Conservation (phyloP, 2,888 invertebrate genomes). For the Caenorhabditis zanzibari region DNA sequence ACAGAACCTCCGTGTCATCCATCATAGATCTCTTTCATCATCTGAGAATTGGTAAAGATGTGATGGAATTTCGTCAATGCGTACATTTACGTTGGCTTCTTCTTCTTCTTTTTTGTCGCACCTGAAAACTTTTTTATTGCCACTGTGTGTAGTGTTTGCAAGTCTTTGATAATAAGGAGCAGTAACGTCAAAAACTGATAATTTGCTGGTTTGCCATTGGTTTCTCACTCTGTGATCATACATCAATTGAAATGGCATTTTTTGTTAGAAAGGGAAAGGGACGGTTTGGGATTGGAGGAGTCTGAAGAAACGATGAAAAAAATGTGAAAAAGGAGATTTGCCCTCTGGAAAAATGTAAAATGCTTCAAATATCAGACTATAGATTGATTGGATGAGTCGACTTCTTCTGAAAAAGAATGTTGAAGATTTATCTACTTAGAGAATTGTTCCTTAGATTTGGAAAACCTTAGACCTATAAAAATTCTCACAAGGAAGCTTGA, state of each 20-base stretch:
- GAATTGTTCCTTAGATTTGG: too few species aligned
- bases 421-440: too few species aligned
- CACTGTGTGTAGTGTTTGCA: slow-evolving; percentile 49
- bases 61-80: slow-evolving; percentile 5
- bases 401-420: too few species aligned
- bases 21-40: slow-evolving; percentile 23
- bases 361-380: too few species aligned
- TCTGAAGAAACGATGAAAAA: too few species aligned
- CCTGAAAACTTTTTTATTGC: slow-evolving; percentile 54
- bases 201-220: slow-evolving; percentile 36
- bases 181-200: slow-evolving; percentile 38
- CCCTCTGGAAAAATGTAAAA: too few species aligned
- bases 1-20: too few species aligned
- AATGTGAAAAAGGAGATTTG: too few species aligned
- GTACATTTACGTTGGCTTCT: slow-evolving; percentile 7
- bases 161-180: slow-evolving; percentile 24
- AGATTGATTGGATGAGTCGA: too few species aligned
- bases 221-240: slow-evolving; percentile 30
- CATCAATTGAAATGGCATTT: slow-evolving; percentile 37
- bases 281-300: neutral
- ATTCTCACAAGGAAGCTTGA: too few species aligned
- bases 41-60: slow-evolving; percentile 7
- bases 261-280: neutral
- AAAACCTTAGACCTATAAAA: too few species aligned
- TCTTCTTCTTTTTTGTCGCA: slow-evolving; percentile 32